Conservation (phyloP, 2,888 invertebrate genomes). For the Scaptomyza reducta region DNA sequence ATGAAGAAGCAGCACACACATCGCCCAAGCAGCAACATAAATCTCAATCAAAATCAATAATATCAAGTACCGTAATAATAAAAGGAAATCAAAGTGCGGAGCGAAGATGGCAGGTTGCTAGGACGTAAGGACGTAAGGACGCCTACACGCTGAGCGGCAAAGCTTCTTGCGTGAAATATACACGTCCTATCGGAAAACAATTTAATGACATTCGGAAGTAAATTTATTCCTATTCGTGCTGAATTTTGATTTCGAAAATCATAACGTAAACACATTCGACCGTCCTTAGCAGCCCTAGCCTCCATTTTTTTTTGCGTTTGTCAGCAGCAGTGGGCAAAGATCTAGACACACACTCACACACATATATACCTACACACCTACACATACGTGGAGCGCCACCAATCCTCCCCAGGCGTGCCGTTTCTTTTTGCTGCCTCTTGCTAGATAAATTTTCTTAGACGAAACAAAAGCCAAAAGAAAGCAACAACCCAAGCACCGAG, state of each 20-base stretch:
- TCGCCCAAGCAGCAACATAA: slow-evolving; percentile 56
- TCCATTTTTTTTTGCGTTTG: slow-evolving; percentile 55
- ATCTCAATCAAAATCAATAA: slow-evolving; percentile 81
- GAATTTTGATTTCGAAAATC: slow-evolving; percentile 82
- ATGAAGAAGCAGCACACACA: slow-evolving; percentile 11
- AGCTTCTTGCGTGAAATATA: slow-evolving; percentile 76
- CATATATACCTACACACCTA: no score
- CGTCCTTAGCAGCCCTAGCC: slow-evolving; percentile 39
- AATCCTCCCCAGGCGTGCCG: slow-evolving; percentile 71
- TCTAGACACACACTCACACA: slow-evolving; percentile 37
- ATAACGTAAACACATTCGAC: slow-evolving; percentile 75
- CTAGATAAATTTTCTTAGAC: slow-evolving; percentile 72
- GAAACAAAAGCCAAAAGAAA: slow-evolving; percentile 67
- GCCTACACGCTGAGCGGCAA: slow-evolving; percentile 38
- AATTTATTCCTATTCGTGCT: slow-evolving; percentile 82
- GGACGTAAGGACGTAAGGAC: slow-evolving; percentile 14
- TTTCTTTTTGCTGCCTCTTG: slow-evolving; percentile 68
- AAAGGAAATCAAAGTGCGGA: slow-evolving; percentile 62
- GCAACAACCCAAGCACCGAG: slow-evolving; percentile 5
- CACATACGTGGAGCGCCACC: slow-evolving; percentile 31
- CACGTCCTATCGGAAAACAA: slow-evolving; percentile 83
- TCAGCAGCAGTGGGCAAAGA: slow-evolving; percentile 48
- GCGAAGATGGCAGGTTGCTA: slow-evolving; percentile 35
- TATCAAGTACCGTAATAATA: slow-evolving; percentile 79
- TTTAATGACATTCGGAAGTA: slow-evolving; percentile 83